These are phyloP conservation scores for Fragariocoptes setiger DNA, from an alignment of 1,140 invertebrate genomes.

Conservation along the genomic window DNA sequence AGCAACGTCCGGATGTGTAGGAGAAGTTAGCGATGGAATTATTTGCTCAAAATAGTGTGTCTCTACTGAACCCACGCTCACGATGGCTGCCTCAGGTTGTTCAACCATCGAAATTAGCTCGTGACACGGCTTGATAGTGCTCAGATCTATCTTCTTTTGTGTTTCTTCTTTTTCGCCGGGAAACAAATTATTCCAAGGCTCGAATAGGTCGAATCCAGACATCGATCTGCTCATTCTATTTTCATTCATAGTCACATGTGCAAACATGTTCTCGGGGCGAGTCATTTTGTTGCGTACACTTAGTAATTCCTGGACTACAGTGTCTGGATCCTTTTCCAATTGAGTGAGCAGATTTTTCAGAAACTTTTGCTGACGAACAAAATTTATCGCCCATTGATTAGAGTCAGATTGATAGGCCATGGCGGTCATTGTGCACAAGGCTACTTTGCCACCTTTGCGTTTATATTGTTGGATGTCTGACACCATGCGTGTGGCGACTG, in stretches of 20 bases:
- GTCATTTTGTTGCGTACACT: conserved; percentile 26
- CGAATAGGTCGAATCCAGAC: neutral
- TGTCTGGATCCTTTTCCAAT: conserved; percentile 22
- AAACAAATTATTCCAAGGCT: neutral
- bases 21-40: conserved; percentile 27
- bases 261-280: conserved; percentile 23
- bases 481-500: conserved; percentile 31
- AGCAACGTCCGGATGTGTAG: conserved; percentile 29
- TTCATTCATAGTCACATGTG: conserved; percentile 38
- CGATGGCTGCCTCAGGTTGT: conserved; percentile 22
- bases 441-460: conserved; percentile 26
- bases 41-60: conserved; percentile 36
- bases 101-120: neutral
- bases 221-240: conserved; percentile 19
- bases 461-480: conserved; percentile 39
- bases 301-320: conserved; percentile 20
- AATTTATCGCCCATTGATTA: conserved; percentile 31
- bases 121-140: neutral
- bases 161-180: neutral
- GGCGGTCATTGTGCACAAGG: conserved; percentile 26
- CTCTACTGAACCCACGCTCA: conserved; percentile 50
- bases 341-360: conserved; percentile 28
- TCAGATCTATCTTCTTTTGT: neutral
- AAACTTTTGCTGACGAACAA: conserved; percentile 41
- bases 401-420: conserved; percentile 31